Evolutionary conservation across 2,797 vertebrate genomes (phyloP).

Genomic region (Hirundo rustica): DNA sequence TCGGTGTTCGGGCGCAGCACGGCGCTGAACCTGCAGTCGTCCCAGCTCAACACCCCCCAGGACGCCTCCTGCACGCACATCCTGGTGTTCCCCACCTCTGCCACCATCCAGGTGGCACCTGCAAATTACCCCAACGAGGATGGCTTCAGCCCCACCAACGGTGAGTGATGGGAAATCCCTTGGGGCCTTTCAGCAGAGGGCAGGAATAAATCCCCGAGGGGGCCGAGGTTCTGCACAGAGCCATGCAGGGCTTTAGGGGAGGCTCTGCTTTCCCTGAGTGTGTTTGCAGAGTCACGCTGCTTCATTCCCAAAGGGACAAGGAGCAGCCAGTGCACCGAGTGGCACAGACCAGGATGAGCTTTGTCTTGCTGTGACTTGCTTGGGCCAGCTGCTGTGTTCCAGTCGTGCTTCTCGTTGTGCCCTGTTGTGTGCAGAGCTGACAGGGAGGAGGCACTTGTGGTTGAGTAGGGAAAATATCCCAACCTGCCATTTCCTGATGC

Average conservation of each 20-base stretch:
- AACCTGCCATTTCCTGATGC: not conserved
- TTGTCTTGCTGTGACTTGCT: not conserved
- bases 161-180: slow-evolving; percentile 69
- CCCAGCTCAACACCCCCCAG: slow-evolving; percentile 96
- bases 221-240: fast-evolving
- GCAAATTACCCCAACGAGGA: slow-evolving; percentile 94
- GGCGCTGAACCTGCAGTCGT: slow-evolving; percentile 94
- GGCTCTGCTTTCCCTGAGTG: not conserved
- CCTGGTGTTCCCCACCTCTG: slow-evolving; percentile 96
- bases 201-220: fast-evolving
- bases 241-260: fast-evolving
- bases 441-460: not conserved
- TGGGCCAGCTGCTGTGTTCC: not conserved
- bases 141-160: slow-evolving; percentile 85
- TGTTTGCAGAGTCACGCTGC: not conserved
- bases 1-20: slow-evolving; percentile 98
- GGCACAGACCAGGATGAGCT: not conserved
- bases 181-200: not conserved
- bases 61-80: slow-evolving; percentile 98
- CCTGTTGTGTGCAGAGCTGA: not conserved
- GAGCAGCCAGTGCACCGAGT: fast-evolving
- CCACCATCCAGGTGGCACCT: slow-evolving; percentile 93
- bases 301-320: not conserved
- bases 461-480: not conserved
- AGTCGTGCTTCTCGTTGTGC: fast-evolving